These are phyloP conservation scores for Auanema freiburgensis DNA, from an alignment of 2,888 invertebrate species.

Conservation along the genomic window DNA sequence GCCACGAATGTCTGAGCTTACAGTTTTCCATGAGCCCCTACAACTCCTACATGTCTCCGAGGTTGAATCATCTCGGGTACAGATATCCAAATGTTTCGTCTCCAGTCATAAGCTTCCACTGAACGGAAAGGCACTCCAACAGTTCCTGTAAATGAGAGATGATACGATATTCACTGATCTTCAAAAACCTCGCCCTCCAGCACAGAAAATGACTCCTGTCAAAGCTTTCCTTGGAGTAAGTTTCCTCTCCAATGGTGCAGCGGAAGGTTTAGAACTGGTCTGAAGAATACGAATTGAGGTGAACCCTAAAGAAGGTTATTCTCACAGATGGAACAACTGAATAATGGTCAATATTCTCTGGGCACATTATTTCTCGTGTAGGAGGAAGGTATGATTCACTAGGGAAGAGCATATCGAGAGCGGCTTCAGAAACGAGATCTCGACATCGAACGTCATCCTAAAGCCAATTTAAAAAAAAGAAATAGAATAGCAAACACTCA, in stretches of 20 bases:
- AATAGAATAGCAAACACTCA: neutral
- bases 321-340: neutral
- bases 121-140: slow-evolving; percentile 68
- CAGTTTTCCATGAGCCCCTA: slow-evolving; percentile 65
- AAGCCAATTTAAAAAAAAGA: slow-evolving; percentile 4
- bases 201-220: slow-evolving; percentile 69
- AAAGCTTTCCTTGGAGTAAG: slow-evolving; percentile 66
- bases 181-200: slow-evolving; percentile 69
- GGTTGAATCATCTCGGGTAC: slow-evolving; percentile 66
- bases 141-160: slow-evolving; percentile 41
- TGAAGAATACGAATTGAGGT: slow-evolving; percentile 16
- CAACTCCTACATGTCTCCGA: slow-evolving; percentile 68
- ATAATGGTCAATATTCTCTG: slow-evolving; percentile 10
- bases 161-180: neutral
- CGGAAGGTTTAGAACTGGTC: slow-evolving; percentile 11
- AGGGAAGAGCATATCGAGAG: slow-evolving; percentile 41
- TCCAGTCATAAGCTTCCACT: slow-evolving; percentile 67
- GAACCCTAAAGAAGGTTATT: neutral
- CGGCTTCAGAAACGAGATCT: slow-evolving; percentile 67
- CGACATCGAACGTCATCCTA: slow-evolving; percentile 57
- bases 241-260: slow-evolving; percentile 46
- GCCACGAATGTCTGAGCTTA: slow-evolving; percentile 15
- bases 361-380: slow-evolving; percentile 14
- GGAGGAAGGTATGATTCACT: slow-evolving; percentile 1
- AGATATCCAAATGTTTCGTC: slow-evolving; percentile 67